Base-by-base conservation (phyloP, 1,140 invertebrate genomes). In the Lepidurus packardi region DNA sequence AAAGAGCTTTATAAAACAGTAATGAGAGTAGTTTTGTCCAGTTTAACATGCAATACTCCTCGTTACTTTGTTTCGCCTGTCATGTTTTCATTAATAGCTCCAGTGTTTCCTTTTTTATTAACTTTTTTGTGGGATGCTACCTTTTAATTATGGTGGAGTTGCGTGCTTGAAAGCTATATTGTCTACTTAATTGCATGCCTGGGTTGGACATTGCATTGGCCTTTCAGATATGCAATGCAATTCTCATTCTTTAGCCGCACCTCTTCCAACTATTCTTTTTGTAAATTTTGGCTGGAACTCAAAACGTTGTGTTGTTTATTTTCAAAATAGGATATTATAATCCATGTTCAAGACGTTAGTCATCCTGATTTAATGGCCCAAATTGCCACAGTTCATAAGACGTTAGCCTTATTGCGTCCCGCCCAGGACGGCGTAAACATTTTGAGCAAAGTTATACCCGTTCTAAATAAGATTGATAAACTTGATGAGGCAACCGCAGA, bases 281-380 rank as follows among this genome's bases (percentile, higher is more conserved):
- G 21, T 77, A 13, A 13, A 21, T 10, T 16, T 77, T 43, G 76
- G 13, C 44, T 34, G 76, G 16, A 24, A 76, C 11, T 44, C 75
- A 13, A 24, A 76, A 21, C 75, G 9, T 41, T 76, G 41, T 24
- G 6, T 16, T 24, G 21, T 44, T 44, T 16, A 7, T 11, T 76
- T 74, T 34, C 41, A 65, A 3, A 82, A 53, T 78, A 93, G 92
- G 93, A 96, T 88, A 83, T 95, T 0, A 88, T 97, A 73, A 83
- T 97, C 76, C 94, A 96, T 84, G 88, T 97, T 6, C 88, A 90
- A 82, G 95, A 97, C 83, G 83, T 90, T 1, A 94, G 93, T 82
- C 93, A 96, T 86, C 91, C 92, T 10, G 91, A 95, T 85, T 85
- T 86, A 80, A 80, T 83, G 74, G 88, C 88, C 21, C 95, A 97